Conservation (phyloP, 2,888 invertebrate genomes). For the Catocala nupta region DNA sequence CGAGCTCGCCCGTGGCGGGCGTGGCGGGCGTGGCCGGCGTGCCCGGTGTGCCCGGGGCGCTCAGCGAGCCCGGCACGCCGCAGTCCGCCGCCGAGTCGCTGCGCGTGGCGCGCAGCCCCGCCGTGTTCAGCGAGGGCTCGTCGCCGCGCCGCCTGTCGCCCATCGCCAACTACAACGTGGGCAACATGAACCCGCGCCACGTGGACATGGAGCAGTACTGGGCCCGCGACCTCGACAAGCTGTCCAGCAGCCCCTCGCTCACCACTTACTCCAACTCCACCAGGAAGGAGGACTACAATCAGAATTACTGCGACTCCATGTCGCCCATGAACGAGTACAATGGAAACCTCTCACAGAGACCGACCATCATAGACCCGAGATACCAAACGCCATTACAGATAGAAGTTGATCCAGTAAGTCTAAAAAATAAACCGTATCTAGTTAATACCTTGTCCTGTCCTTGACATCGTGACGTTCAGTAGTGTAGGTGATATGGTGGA, state of each 20-base stretch:
- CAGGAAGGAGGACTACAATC: constrained; percentile 78
- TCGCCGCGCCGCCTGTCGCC: constrained; percentile 81
- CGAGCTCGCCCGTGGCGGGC: constrained; percentile 74
- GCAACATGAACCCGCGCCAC: constrained; percentile 85
- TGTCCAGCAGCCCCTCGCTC: constrained; percentile 72
- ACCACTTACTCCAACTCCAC: constrained; percentile 71
- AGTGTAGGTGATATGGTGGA: constrained; percentile 37
- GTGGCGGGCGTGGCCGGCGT: too few relatives aligned
- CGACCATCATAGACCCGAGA: constrained; percentile 62
- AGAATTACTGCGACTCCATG: constrained; percentile 80
- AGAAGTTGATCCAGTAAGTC: constrained; percentile 91
- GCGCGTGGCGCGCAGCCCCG: constrained; percentile 72
- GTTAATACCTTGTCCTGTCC: constrained; percentile 49
- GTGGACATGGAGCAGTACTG: constrained; percentile 80
- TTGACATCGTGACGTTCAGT: constrained; percentile 41
- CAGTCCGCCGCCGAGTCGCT: constrained; percentile 64
- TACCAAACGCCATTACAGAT: constrained; percentile 88
- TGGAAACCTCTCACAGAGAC: constrained; percentile 72
- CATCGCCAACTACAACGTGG: constrained; percentile 82
- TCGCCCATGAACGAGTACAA: constrained; percentile 72
- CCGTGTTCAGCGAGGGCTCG: constrained; percentile 80
- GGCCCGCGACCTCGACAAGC: constrained; percentile 73
- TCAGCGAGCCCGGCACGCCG: constrained; percentile 58
- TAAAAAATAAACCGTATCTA: constrained; percentile 46
- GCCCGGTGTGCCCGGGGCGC: too few relatives aligned